Evolutionary conservation across 1,140 invertebrate genomes (phyloP).

Genomic region (Sipha flava): DNA sequence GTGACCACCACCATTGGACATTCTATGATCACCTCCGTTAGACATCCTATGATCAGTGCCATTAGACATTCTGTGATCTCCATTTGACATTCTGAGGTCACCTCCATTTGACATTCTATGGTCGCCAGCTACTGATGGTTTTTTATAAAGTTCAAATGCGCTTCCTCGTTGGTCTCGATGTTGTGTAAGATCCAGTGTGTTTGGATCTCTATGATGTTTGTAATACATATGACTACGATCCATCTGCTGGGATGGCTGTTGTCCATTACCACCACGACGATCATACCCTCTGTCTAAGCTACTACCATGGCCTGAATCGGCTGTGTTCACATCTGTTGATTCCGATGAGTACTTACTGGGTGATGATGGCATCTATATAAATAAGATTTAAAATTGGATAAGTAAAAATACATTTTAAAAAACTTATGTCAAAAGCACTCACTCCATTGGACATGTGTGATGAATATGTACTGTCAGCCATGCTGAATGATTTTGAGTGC

Average conservation of each 20-base stretch:
- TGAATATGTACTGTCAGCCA: slow-evolving; percentile 42
- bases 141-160: slow-evolving; percentile 89
- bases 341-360: slow-evolving; percentile 39
- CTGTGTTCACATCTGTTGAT: slow-evolving; percentile 40
- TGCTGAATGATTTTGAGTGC: slow-evolving; percentile 45
- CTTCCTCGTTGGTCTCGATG: slow-evolving; percentile 85
- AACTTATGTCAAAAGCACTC: slow-evolving; percentile 34
- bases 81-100: background rate
- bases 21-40: background rate
- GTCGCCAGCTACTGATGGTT: slow-evolving; percentile 49
- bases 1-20: background rate
- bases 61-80: background rate
- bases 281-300: slow-evolving; percentile 46
- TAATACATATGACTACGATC: slow-evolving; percentile 50
- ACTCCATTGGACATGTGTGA: slow-evolving; percentile 49
- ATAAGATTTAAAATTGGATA: too few relatives aligned
- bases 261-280: slow-evolving; percentile 41
- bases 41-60: background rate
- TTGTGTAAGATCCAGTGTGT: slow-evolving; percentile 56
- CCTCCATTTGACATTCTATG: background rate
- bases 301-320: slow-evolving; percentile 48
- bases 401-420: background rate
- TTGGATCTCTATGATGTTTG: slow-evolving; percentile 49
- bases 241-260: slow-evolving; percentile 40
- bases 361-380: slow-evolving; percentile 38